Evolutionary conservation across 2,888 invertebrate genomes (phyloP).

Genomic region (Pharmacophagus antenor): DNA sequence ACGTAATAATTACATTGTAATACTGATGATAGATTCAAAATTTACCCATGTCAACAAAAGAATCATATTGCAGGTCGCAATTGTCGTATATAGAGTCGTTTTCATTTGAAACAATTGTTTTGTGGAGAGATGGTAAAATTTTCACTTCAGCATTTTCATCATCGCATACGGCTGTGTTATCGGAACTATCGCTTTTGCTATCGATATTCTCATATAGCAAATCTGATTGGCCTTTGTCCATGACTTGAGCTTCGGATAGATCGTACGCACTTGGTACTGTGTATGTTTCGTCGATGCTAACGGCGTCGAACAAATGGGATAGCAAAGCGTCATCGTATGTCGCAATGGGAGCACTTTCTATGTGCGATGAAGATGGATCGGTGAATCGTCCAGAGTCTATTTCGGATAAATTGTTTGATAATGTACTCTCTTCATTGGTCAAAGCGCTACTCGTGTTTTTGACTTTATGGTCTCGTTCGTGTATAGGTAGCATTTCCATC

Average conservation of each 20-base stretch:
- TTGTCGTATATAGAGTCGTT: conserved; percentile 58
- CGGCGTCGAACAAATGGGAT: conserved; percentile 60
- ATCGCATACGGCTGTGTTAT: conserved; percentile 64
- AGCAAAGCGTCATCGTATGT: conserved; percentile 67
- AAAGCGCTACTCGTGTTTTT: conserved; percentile 43
- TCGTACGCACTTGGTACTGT: conserved; percentile 36
- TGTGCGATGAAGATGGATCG: conserved; percentile 65
- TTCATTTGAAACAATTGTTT: conserved; percentile 34
- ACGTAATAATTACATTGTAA: conserved; percentile 12
- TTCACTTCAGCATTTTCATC: conserved; percentile 42
- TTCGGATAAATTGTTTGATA: conserved; percentile 63
- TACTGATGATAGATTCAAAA: conserved; percentile 48
- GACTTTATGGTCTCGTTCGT: conserved; percentile 25
- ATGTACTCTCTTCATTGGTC: conserved; percentile 49
- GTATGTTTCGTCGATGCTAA: conserved; percentile 53
- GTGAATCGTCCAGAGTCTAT: conserved; percentile 71
- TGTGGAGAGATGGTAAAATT: conserved; percentile 40
- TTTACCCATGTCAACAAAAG: conserved; percentile 78
- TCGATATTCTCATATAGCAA: conserved; percentile 63
- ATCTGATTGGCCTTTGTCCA: conserved; percentile 33
- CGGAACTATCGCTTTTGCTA: conserved; percentile 65
- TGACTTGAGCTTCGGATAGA: conserved; percentile 36
- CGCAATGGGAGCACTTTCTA: conserved; percentile 51
- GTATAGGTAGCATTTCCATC: conserved; percentile 30
- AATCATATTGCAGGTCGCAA: conserved; percentile 74